Conservation (phyloP, 2,113 vertebrate genomes). For the Cariama cristata region DNA sequence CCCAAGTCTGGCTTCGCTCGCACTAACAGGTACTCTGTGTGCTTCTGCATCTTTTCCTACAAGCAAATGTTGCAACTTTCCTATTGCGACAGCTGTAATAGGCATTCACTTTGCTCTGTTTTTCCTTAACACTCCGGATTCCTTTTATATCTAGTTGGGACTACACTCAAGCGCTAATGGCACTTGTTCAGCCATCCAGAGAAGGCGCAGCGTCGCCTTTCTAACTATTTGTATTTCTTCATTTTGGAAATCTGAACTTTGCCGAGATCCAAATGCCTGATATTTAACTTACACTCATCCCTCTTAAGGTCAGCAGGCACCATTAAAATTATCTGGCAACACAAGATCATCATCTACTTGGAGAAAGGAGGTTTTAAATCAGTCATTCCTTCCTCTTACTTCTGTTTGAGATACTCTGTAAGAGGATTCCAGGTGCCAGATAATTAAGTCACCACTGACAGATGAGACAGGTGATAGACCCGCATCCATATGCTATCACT, state of each 20-base stretch:
- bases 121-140: slow-evolving; percentile 66
- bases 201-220: slow-evolving; percentile 13
- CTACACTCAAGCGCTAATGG: slow-evolving; percentile 55
- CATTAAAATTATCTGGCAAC: slow-evolving; percentile 6
- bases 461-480: slow-evolving; percentile 49
- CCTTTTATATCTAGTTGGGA: slow-evolving; percentile 69
- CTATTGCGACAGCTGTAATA: slow-evolving; percentile 65
- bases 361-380: slow-evolving; percentile 47
- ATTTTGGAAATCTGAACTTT: slow-evolving; percentile 60
- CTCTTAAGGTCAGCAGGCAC: slow-evolving; percentile 48
- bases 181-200: slow-evolving; percentile 56
- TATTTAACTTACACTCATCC: slow-evolving; percentile 41
- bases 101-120: slow-evolving; percentile 58
- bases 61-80: slow-evolving; percentile 76
- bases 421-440: slow-evolving; percentile 13
- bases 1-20: slow-evolving; percentile 74
- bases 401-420: background rate
- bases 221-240: slow-evolving; percentile 45
- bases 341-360: background rate
- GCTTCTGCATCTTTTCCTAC: slow-evolving; percentile 78
- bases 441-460: slow-evolving; percentile 38
- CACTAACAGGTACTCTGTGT: slow-evolving; percentile 73
- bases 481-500: background rate
- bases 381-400: slow-evolving; percentile 26
- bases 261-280: slow-evolving; percentile 44